Conservation (phyloP, 2,797 vertebrate species). For the Lacerta agilis region DNA sequence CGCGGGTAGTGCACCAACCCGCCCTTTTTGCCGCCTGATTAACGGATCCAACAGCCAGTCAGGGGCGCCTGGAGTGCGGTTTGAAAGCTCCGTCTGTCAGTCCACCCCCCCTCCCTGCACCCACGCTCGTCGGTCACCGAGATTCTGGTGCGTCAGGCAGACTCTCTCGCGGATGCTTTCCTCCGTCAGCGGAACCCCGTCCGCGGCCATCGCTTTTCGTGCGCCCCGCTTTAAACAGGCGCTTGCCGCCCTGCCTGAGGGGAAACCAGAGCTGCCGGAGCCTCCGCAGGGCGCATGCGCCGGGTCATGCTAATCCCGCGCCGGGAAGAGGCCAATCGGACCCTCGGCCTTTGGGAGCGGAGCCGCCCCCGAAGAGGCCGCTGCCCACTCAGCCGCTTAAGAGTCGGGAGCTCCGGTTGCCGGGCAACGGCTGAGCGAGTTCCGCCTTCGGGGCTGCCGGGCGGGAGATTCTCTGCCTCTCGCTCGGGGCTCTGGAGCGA, state of each 20-base stretch:
- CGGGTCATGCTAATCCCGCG: too few species aligned
- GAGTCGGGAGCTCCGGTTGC: too few species aligned
- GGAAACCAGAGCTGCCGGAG: too few species aligned
- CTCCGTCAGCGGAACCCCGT: constrained; percentile 37
- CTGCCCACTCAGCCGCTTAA: too few species aligned
- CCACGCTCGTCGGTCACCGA: constrained; percentile 46
- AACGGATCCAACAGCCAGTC: constrained; percentile 2
- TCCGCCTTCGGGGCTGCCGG: too few species aligned
- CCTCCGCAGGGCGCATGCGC: not conserved
- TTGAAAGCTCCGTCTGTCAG: too few species aligned
- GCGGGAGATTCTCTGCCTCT: too few species aligned
- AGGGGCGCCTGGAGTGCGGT: not conserved
- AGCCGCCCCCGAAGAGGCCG: too few species aligned
- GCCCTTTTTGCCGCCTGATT: not conserved
- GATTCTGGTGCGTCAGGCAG: constrained; percentile 51
- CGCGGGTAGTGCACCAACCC: not conserved
- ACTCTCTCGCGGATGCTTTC: constrained; percentile 55
- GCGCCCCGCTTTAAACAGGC: not conserved
- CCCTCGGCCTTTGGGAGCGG: not conserved
- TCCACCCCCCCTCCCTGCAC: not conserved
- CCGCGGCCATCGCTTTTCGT: not conserved
- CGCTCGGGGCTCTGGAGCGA: too few species aligned
- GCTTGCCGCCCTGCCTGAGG: not conserved
- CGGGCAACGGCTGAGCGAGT: too few species aligned
- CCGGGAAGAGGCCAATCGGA: not conserved